phyloP scores from a whole-genome alignment of 2,113 vertebrate genomes.

The Antechinus flavipes region DNA sequence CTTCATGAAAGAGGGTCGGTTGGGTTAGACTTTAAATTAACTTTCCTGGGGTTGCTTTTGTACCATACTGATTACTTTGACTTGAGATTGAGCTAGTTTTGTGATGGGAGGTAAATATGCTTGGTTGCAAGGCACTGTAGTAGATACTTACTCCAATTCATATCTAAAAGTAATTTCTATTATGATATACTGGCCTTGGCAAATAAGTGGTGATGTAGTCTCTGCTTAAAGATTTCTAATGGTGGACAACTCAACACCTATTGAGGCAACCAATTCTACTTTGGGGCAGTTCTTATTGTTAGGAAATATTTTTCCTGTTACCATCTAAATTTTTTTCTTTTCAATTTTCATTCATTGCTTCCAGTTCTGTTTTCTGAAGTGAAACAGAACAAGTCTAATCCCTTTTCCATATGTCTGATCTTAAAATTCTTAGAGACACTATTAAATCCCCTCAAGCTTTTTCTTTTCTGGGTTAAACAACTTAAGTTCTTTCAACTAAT shows the following conservation, averaged over 20 bases:
- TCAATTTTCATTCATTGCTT: not conserved
- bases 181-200: not conserved
- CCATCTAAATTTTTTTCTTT: not conserved
- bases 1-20: not conserved
- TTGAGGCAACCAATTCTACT: not conserved
- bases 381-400: not conserved
- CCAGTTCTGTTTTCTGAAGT: not conserved
- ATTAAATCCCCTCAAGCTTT: not conserved
- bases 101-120: not conserved
- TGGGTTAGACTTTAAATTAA: not conserved
- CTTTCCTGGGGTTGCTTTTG: not conserved
- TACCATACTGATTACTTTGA: not conserved
- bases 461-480: not conserved
- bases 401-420: not conserved
- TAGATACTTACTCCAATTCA: not conserved
- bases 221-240: not conserved
- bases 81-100: not conserved
- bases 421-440: not conserved
- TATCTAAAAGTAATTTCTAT: not conserved
- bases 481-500: not conserved
- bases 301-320: not conserved
- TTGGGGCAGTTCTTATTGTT: not conserved
- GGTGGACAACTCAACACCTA: not conserved
- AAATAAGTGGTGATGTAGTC: not conserved
- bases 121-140: not conserved